phyloP scores from a whole-genome alignment of 1,140 invertebrate species.

The Diachasmimorpha longicaudata region DNA sequence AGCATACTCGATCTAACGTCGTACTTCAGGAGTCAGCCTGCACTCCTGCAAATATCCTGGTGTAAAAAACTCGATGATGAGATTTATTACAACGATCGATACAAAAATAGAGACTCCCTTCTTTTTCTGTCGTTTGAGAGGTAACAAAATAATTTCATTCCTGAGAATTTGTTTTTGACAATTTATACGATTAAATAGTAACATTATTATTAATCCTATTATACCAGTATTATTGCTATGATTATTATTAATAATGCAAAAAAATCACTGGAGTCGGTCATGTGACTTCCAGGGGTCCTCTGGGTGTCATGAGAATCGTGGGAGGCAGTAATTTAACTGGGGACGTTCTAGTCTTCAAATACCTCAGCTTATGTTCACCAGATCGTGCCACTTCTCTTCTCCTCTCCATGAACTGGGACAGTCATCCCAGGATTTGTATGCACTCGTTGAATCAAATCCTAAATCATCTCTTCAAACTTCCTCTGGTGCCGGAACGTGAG shows the following conservation, averaged over 20 bases:
- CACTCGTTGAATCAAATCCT: conserved; percentile 74
- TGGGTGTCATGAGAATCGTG: conserved; percentile 58
- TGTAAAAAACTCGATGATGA: conserved; percentile 66
- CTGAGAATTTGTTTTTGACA: neutral
- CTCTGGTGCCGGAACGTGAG: conserved; percentile 71
- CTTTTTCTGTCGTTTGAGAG: conserved; percentile 70
- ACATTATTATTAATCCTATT: neutral
- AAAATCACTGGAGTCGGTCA: too few species aligned
- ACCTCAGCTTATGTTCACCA: conserved; percentile 69
- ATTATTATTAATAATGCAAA: too few species aligned
- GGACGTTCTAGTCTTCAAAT: conserved; percentile 70
- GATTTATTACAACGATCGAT: conserved; percentile 56
- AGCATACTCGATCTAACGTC: conserved; percentile 72
- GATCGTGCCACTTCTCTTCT: conserved; percentile 76
- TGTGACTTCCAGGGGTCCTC: conserved; percentile 49
- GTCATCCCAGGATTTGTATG: conserved; percentile 71
- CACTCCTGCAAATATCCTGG: conserved; percentile 65
- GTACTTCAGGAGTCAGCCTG: conserved; percentile 71
- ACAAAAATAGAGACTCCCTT: conserved; percentile 60
- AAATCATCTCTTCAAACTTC: conserved; percentile 72
- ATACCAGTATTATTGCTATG: too few species aligned
- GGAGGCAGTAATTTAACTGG: conserved; percentile 61
- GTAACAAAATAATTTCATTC: conserved; percentile 48
- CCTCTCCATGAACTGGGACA: conserved; percentile 75
- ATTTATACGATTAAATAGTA: neutral